Evolutionary conservation across 2,113 vertebrate species (phyloP).

Genomic region (Emydocephalus ijimae): DNA sequence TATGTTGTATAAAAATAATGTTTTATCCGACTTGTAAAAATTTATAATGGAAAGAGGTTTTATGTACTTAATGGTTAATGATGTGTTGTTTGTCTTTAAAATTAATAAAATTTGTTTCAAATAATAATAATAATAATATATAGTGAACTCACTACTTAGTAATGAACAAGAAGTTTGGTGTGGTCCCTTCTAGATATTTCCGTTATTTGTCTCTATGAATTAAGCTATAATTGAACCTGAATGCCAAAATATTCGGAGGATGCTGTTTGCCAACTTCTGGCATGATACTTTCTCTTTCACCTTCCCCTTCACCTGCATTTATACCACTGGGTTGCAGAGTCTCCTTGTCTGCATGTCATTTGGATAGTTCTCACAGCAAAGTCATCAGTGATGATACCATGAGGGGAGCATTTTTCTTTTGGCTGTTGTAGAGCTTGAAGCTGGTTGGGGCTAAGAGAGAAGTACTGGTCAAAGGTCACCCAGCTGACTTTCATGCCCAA

Average conservation of each 20-base stretch:
- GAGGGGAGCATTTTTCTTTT: neutral
- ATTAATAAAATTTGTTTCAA: no score
- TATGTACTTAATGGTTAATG: no score
- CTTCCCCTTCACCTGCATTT: neutral
- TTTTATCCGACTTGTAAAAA: no score
- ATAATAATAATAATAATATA: neutral
- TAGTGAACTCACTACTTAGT: neutral
- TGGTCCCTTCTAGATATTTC: neutral
- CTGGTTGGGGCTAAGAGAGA: neutral
- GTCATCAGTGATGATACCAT: neutral
- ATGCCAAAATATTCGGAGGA: neutral
- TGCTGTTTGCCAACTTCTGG: neutral
- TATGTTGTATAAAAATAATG: no score
- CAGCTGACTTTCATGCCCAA: neutral
- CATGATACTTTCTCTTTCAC: neutral
- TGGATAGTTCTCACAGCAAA: neutral
- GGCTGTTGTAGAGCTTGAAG: neutral
- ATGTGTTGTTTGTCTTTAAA: no score
- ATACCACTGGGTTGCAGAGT: neutral
- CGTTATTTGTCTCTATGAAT: neutral
- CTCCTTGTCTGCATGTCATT: neutral
- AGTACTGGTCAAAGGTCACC: neutral
- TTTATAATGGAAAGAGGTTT: no score
- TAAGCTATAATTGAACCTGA: neutral
- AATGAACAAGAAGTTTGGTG: neutral